Conservation (phyloP, 1,140 invertebrate species). For the Xylocopa sonorina region DNA sequence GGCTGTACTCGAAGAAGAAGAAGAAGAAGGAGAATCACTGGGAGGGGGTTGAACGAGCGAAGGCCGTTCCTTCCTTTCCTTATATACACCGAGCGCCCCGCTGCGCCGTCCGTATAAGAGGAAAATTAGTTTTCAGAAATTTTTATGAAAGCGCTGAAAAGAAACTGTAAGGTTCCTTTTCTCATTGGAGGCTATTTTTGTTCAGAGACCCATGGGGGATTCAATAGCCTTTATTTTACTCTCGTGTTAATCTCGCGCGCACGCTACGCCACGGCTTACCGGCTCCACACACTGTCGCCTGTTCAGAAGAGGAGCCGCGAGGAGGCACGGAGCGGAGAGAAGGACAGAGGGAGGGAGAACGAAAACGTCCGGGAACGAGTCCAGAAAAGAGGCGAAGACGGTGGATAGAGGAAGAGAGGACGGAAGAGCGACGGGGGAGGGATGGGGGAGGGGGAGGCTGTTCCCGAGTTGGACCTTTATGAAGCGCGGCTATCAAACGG, state of each 20-base stretch:
- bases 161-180: slow-evolving; percentile 80
- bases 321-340: not conserved
- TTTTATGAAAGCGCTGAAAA: slow-evolving; percentile 80
- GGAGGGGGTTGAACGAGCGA: slow-evolving; percentile 36
- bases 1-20: slow-evolving; percentile 36
- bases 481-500: slow-evolving; percentile 59
- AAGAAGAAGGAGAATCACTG: not conserved
- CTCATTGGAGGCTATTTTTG: slow-evolving; percentile 81
- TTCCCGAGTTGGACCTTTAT: slow-evolving; percentile 47
- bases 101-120: slow-evolving; percentile 66
- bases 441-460: not conserved
- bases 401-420: not conserved
- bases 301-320: slow-evolving; percentile 38
- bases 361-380: slow-evolving; percentile 11
- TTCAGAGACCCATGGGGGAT: slow-evolving; percentile 69
- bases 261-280: slow-evolving; percentile 46
- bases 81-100: slow-evolving; percentile 65
- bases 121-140: slow-evolving; percentile 82
- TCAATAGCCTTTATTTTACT: slow-evolving; percentile 81
- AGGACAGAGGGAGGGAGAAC: not conserved
- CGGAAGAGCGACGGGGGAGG: not conserved
- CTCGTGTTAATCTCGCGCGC: slow-evolving; percentile 74
- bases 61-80: slow-evolving; percentile 59
- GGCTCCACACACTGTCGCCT: slow-evolving; percentile 44
- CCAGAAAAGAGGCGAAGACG: slow-evolving; percentile 44